Percentiles rank a stretch among this genome's conserved stretches.
These are phyloP conservation scores for Mnemiopsis leidyi DNA, from an alignment of 37 sponge, comb jelly and placozoan genomes.

Conservation along the genomic window DNA sequence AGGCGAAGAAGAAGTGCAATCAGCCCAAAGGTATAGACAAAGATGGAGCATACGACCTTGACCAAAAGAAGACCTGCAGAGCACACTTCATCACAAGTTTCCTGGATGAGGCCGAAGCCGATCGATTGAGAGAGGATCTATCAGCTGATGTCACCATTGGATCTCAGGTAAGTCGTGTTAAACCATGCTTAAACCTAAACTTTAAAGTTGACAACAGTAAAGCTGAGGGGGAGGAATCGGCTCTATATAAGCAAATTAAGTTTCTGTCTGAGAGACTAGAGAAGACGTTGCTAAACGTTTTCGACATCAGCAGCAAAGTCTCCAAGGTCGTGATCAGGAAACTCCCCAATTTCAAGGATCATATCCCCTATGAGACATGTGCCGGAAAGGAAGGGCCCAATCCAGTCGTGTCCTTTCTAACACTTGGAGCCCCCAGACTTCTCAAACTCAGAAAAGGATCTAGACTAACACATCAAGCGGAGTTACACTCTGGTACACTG, in stretches of 20 bases:
- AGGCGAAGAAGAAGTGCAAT: neutral
- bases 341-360: neutral
- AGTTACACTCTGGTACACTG: neutral
- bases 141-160: neutral
- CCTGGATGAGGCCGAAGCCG: neutral
- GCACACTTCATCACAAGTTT: neutral
- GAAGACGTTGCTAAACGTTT: neutral
- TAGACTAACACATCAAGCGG: neutral
- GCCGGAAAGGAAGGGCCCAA: neutral
- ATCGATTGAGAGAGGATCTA: neutral
- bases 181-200: neutral
- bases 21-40: neutral
- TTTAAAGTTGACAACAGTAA: neutral
- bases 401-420: neutral
- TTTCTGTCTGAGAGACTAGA: neutral
- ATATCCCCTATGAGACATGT: neutral
- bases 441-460: constrained; percentile 19
- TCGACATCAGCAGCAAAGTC: neutral
- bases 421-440: neutral
- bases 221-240: neutral
- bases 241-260: neutral
- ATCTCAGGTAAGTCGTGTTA: neutral
- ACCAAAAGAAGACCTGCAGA: neutral
- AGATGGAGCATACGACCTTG: neutral
- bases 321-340: neutral